Conservation (phyloP, 1,140 invertebrate species). For the Meloidogyne hapla region DNA sequence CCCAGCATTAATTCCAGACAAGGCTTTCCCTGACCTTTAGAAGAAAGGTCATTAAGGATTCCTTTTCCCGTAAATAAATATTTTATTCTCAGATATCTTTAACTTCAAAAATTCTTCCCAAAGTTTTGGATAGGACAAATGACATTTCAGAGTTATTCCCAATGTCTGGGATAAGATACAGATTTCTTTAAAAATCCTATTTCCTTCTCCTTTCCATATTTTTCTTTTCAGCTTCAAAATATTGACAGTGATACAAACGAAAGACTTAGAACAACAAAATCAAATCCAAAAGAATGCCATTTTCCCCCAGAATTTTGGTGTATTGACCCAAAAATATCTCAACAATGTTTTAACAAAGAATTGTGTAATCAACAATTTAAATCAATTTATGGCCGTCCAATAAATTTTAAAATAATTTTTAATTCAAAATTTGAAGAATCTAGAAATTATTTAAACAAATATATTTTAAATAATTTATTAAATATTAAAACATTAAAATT, state of each 20-base stretch:
- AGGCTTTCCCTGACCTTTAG: too few species aligned
- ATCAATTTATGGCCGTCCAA: conserved; percentile 6
- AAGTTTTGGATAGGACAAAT: too few species aligned
- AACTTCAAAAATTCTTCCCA: too few species aligned
- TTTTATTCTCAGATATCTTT: too few species aligned
- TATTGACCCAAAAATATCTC: neutral
- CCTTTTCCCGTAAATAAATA: too few species aligned
- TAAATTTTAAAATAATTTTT: conserved; percentile 21
- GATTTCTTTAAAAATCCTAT: neutral
- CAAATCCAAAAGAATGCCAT: neutral
- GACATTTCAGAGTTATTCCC: too few species aligned
- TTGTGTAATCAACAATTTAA: conserved; percentile 8
- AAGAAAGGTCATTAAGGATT: too few species aligned
- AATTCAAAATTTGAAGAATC: conserved; percentile 13
- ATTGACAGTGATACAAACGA: neutral
- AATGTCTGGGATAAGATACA: too few species aligned
- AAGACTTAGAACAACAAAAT: neutral
- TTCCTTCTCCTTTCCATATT: neutral
- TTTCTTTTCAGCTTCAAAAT: neutral
- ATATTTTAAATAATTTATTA: conserved; percentile 11
- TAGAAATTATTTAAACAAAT: conserved; percentile 15
- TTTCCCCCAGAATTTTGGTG: conserved; percentile 29
- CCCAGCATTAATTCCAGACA: too few species aligned
- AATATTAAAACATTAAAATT: neutral
- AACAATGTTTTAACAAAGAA: conserved; percentile 12